phyloP scores from a whole-genome alignment of 2,888 invertebrate species.

The Tiliacea aurago region DNA sequence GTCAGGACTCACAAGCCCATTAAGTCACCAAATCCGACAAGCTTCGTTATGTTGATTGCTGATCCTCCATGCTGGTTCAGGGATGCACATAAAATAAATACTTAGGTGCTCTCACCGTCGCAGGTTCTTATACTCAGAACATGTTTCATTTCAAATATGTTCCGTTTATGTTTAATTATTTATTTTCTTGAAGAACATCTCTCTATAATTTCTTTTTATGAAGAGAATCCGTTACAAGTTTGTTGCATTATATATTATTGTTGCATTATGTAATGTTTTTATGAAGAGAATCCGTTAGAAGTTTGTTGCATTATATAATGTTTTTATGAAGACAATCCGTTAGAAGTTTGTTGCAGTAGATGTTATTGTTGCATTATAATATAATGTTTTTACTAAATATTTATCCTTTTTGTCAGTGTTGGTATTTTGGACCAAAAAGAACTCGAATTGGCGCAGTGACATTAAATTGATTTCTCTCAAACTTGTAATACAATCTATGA shows the following conservation, averaged over 20 bases:
- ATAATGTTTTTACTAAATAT: not conserved
- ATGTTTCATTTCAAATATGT: constrained; percentile 5
- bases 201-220: not conserved
- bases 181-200: not conserved
- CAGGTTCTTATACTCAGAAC: not conserved
- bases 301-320: not conserved
- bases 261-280: not conserved
- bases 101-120: not conserved
- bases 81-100: constrained; percentile 6
- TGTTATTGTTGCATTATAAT: too few species aligned
- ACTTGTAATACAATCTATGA: not conserved
- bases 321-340: not conserved
- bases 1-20: constrained; percentile 1
- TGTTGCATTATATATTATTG: not conserved
- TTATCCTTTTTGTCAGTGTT: not conserved
- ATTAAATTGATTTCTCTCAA: not conserved
- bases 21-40: not conserved
- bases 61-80: not conserved
- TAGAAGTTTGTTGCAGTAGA: not conserved
- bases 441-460: not conserved
- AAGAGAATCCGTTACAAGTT: not conserved
- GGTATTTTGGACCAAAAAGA: not conserved
- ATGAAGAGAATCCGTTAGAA: not conserved
- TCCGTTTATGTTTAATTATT: not conserved
- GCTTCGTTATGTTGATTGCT: not conserved